Conservation (phyloP, 2,888 invertebrate species). For the Psylliodes chrysocephalus region DNA sequence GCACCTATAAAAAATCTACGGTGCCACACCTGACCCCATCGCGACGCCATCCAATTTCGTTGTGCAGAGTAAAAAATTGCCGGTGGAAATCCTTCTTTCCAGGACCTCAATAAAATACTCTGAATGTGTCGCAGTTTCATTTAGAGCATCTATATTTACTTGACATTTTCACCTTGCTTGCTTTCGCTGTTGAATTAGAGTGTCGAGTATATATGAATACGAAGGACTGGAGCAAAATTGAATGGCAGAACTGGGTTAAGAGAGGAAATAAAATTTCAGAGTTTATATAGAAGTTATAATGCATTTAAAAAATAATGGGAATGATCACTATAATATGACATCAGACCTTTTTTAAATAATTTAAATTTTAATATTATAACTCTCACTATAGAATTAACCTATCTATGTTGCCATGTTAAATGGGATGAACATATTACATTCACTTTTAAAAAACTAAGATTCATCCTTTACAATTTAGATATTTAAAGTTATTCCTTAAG, state of each 20-base stretch:
- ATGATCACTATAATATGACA: too few species aligned
- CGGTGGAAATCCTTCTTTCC: slow-evolving; percentile 27
- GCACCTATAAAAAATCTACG: background rate
- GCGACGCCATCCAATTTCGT: slow-evolving; percentile 13
- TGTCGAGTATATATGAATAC: background rate
- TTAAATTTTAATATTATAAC: too few species aligned
- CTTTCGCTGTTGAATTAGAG: slow-evolving; percentile 27
- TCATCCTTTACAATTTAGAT: too few species aligned
- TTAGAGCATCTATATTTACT: slow-evolving; percentile 36
- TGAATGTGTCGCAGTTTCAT: slow-evolving; percentile 32
- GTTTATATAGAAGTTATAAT: too few species aligned
- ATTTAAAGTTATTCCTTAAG: too few species aligned
- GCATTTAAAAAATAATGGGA: too few species aligned
- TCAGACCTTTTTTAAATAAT: too few species aligned
- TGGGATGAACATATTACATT: too few species aligned
- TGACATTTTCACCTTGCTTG: slow-evolving; percentile 34
- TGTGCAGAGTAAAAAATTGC: slow-evolving; percentile 32
- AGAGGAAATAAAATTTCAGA: background rate
- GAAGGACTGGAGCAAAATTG: background rate
- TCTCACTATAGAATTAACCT: too few species aligned
- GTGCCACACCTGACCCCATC: background rate
- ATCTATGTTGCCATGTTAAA: too few species aligned
- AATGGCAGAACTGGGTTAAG: background rate
- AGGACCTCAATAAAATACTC: slow-evolving; percentile 37
- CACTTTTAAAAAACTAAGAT: too few species aligned